A percentile compares a stretch with the other conserved stretches of the same genome.
phyloP scores from a whole-genome alignment of 2,888 invertebrate species.

The Eupithecia centaureata region DNA sequence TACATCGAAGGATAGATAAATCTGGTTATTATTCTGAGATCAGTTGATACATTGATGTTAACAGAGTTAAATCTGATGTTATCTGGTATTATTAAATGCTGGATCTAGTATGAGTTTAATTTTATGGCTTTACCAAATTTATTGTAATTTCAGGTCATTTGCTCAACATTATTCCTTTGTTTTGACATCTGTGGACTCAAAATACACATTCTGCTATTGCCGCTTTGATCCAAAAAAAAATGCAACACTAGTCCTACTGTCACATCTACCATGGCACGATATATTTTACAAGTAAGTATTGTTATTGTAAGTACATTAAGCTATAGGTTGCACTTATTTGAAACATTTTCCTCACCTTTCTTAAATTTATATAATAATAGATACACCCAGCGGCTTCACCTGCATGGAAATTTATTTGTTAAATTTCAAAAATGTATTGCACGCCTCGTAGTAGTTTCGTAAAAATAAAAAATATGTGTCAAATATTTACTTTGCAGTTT shows the following conservation, averaged over 20 bases:
- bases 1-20: no score
- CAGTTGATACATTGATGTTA: no score
- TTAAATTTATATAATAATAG: no score
- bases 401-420: no score
- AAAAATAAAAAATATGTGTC: no score
- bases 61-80: no score
- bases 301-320: neutral
- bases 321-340: neutral
- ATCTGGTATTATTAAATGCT: neutral
- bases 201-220: slow-evolving; percentile 99
- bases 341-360: no score
- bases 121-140: neutral
- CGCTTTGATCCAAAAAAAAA: slow-evolving; percentile 96
- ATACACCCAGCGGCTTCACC: no score
- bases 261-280: slow-evolving; percentile 98
- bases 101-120: neutral
- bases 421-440: no score
- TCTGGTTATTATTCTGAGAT: no score
- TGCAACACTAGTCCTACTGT: slow-evolving; percentile 92
- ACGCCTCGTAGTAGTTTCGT: no score
- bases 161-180: slow-evolving; percentile 99
- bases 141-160: slow-evolving; percentile 85
- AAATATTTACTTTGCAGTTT: no score
- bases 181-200: slow-evolving; percentile 96
- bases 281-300: slow-evolving; percentile 93